Base-by-base conservation (phyloP, 2,113 vertebrate species). In the Oryzias woworae region DNA sequence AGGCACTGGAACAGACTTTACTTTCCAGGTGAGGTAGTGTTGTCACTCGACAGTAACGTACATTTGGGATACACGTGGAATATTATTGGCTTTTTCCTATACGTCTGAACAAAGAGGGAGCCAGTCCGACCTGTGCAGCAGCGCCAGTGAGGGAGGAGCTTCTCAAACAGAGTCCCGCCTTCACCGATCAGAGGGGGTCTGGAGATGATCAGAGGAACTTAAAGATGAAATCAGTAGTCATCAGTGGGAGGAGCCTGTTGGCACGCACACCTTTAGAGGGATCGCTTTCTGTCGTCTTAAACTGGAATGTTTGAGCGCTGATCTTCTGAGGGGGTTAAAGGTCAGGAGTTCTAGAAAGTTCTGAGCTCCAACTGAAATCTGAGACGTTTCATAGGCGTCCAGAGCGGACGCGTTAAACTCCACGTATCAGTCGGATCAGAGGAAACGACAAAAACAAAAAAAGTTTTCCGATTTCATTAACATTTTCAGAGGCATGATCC, bases 1-100 rank as follows among this genome's bases (percentile, higher is more conserved):
- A 93, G 90, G 91, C 87, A 92, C 89, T 78, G 54, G 26, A 79
- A 85, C 65, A 73, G 78, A 91, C 72, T 75, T 48, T 81, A 52
- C 20, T 62, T 80, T 85, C 81, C 67, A 60, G 86, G 80, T 17
- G 24, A 93, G 91, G 90, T 75, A 91, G 87, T 79, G 84, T 86
- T 62, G 58, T 73, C 78, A 77, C 75, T 76, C 24, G 22, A 80
- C 65, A 36, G 76, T 71, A 84, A 85, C 69, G 81, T 73, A 45
- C 5, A 67, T 79, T 71, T 70, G 71, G 77, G 78, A 85, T 48
- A 76, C 42, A 46, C 43, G 15, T 58, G 59, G 67, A 16, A 77
- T 18, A 68, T 75, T 68, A 82, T 84, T 87, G 86, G 84, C 87
- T 88, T 88, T 64, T 78, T 88, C 78, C 84, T 85, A 52, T 69